Evolutionary conservation across 2,113 vertebrate genomes (phyloP), one percentile per base, ranked within the genome.

Genomic region (Nipponia nippon): DNA sequence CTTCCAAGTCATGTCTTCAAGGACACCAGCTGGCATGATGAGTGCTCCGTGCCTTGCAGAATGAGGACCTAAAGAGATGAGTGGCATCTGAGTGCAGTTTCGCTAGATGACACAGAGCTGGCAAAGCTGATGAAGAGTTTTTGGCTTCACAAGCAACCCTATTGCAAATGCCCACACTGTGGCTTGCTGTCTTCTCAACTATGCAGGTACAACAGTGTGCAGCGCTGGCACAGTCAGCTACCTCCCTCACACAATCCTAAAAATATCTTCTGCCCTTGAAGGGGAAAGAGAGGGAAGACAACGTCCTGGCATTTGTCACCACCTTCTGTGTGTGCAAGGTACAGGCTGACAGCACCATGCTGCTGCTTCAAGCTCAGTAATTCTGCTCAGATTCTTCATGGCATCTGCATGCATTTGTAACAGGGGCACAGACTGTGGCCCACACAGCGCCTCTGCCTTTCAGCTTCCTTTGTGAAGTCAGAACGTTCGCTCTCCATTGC

Each of bases 311-410:
- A 1, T 77, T 77, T 91, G 52, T 77, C 80, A 88, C 42, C 69
- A 67, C 26, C 80, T 91, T 55, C 52, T 1, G 4, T 40, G 32
- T 70, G 20, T 56, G 13, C 47, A 71, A 76, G 62, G 46, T 46
- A 80, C 62, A 69, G 52, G 20, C 30, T 6, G 0, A 9, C 1
- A 2, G 56, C 29, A 46, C 29, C 36, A 29, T 1, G 1, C 36
- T 27, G 27, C 21, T 77, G 63, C 29, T 66, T 50, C 47, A 50
- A 47, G 32, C 19, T 40, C 47, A 22, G 29, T 44, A 65, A 40
- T 91, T 66, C 52, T 79, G 29, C 83, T 80, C 52, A 26, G 32
- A 34, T 11, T 32, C 23, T 25, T 61, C 46, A 36, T 13, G 44
- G 36, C 29, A 69, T 29, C 22, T 9, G 1, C 1, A 1, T 9